These are phyloP conservation scores for Ooceraea biroi DNA, from an alignment of 1,140 invertebrate species.

Conservation along the genomic window DNA sequence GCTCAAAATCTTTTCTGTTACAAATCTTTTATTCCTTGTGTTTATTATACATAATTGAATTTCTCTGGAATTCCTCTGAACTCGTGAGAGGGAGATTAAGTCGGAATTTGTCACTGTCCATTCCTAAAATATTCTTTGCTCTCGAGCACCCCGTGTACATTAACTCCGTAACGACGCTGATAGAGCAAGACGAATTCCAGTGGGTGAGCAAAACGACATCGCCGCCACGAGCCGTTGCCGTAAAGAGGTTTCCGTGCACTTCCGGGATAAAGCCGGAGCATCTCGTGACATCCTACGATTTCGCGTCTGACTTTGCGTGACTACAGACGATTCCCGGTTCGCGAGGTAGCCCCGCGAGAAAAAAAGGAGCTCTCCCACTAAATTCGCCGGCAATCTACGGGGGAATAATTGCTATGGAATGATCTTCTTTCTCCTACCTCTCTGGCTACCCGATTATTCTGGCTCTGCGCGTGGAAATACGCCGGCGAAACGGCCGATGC, in stretches of 20 bases:
- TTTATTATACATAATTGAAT: not conserved
- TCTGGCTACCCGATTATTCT: not conserved
- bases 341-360: conserved; percentile 24
- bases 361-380: conserved; percentile 44
- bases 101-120: not conserved
- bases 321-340: conserved; percentile 23
- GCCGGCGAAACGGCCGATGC: not conserved
- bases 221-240: conserved; percentile 27
- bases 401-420: conserved; percentile 53
- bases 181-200: not conserved
- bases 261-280: conserved; percentile 56
- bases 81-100: not conserved
- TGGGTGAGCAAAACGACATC: conserved; percentile 9
- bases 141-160: not conserved
- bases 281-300: conserved; percentile 66
- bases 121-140: not conserved
- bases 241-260: conserved; percentile 45
- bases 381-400: conserved; percentile 33
- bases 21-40: not conserved
- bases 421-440: conserved; percentile 35
- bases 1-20: not conserved
- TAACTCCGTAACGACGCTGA: not conserved
- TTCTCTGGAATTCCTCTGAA: not conserved
- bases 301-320: conserved; percentile 63
- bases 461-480: not conserved